Base-by-base conservation (phyloP, 2,113 vertebrate species). In the Tachysurus vachellii region DNA sequence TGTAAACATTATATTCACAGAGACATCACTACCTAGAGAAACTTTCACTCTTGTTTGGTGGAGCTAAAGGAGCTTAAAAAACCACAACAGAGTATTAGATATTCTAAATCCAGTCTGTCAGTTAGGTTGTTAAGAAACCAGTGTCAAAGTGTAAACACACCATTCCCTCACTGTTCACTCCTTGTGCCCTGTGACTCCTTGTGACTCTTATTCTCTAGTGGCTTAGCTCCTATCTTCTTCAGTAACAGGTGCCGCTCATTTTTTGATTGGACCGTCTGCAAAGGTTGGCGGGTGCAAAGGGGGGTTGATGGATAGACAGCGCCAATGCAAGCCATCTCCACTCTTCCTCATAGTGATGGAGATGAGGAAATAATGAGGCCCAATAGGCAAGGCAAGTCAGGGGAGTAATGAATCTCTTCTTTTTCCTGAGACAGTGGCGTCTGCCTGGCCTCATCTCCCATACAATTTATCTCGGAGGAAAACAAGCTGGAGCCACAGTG, bases 281-380 rank as follows among this genome's bases (percentile, higher is more conserved):
- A 88, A 89, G 85, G 85, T 23, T 73, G 77, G 86, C 50, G 56
- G 56, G 56, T 66, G 75, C 85, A 83, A 36, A 68, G 66, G 87
- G 87, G 88, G 90, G 91, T 90, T 90, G 93, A 94, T 92, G 86
- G 89, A 91, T 86, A 90, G 91, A 88, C 89, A 89, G 80, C 79
- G 87, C 90, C 91, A 89, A 87, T 85, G 90, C 71, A 80, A 85
- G 87, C 88, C 76, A 68, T 89, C 85, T 89, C 89, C 85, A 80
- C 86, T 91, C 92, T 92, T 93, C 64, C 90, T 54, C 89, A 85
- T 0, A 1, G 66, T 84, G 87, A 90, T 91, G 90, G 76, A 91
- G 91, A 94, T 93, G 90, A 93, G 92, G 79, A 93, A 93, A 94
- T 93, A 93, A 93, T 79, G 86, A 95, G 89, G 86, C 82, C 87